Base-by-base conservation (phyloP, 2,113 vertebrate genomes). In the Chamaetylas fuelleborni region DNA sequence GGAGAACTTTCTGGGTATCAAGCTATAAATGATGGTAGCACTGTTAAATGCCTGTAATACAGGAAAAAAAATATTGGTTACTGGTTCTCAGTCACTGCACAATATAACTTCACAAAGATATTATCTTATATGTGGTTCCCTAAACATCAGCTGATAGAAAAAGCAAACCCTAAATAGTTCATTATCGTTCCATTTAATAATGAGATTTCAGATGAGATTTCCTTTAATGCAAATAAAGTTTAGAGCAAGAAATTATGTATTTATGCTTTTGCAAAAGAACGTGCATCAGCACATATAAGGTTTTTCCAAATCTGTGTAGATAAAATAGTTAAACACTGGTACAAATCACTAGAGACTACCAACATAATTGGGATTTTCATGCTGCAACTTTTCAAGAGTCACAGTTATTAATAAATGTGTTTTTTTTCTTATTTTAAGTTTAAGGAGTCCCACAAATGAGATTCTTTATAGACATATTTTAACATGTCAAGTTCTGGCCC, bases 61-160 rank as follows among this genome's bases (percentile, higher is more conserved):
- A 10, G 69, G 42, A 54, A 71, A 40, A 11, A 78, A 85, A 42
- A 51, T 51, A 65, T 26, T 56, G 5, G 18, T 62, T 86, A 71
- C 26, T 38, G 15, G 45, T 42, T 60, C 25, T 82, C 26, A 64
- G 53, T 34, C 34, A 51, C 8, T 45, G 18, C 34, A 45, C 16
- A 66, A 60, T 18, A 82, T 58, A 76, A 53, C 25, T 53, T 62
- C n/a, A 54, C 12, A 54, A 70, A 66, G 15, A 42, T 7, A 58
- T 47, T 4, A 25, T 42, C 10, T 70, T 16, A 4, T 16, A 4
- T 38, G 42, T 4, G 0, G 6, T 33, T 2, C n/a, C 45, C 47
- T 54, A 3, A 38, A 57, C 8, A 61, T 36, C 19, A 22, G 2
- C 6, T 64, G 19, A 40, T 28, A 29, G 36, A 1, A 48, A 29